These are phyloP conservation scores for Acrobasis suavella DNA, from an alignment of 2,888 invertebrate genomes.

Conservation along the genomic window DNA sequence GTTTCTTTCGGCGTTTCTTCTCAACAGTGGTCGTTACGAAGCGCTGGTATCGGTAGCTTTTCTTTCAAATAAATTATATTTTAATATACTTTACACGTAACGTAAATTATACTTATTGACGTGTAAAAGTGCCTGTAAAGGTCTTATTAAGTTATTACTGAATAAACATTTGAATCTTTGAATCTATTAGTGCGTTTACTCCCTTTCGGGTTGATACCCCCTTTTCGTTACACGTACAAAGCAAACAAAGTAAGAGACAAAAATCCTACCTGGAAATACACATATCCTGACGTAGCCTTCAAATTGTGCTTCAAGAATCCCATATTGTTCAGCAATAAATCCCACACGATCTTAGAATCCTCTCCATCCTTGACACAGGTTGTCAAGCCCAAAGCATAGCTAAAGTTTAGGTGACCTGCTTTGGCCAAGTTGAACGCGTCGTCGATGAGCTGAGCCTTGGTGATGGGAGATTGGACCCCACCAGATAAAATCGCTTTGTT, in stretches of 20 bases:
- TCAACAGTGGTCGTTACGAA: no score
- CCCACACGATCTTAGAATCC: slow-evolving; percentile 86
- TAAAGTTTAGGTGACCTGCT: slow-evolving; percentile 81
- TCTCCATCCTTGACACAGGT: slow-evolving; percentile 83
- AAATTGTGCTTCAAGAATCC: slow-evolving; percentile 75
- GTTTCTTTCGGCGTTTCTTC: no score
- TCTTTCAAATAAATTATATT: no score
- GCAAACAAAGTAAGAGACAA: background rate
- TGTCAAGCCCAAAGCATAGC: slow-evolving; percentile 83
- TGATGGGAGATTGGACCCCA: slow-evolving; percentile 78
- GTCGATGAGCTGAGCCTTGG: slow-evolving; percentile 87
- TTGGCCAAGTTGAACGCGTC: slow-evolving; percentile 87
- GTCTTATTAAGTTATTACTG: no score
- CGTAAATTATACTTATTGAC: no score
- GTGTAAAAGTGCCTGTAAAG: no score
- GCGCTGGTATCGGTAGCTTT: no score
- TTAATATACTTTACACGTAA: no score
- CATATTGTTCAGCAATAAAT: slow-evolving; percentile 81
- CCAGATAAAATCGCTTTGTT: slow-evolving; percentile 75
- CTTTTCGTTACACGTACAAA: no score
- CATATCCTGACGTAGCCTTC: slow-evolving; percentile 73
- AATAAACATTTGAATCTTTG: no score
- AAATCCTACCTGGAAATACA: slow-evolving; percentile 68
- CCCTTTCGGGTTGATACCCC: no score
- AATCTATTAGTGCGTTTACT: no score